These are phyloP conservation scores for Amphimallon solstitiale DNA, from an alignment of 2,888 invertebrate genomes.

Conservation along the genomic window DNA sequence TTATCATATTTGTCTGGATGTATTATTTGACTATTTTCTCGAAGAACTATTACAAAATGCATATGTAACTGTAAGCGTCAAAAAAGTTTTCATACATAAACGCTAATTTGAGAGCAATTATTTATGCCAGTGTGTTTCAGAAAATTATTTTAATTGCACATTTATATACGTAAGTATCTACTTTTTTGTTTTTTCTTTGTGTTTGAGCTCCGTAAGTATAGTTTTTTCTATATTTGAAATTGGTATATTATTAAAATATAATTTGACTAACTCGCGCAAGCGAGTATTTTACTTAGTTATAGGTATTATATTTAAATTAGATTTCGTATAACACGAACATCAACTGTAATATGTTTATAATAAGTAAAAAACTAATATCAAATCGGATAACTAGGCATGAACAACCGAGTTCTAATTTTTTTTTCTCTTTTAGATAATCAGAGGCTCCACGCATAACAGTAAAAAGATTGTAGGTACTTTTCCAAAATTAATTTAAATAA, in stretches of 20 bases:
- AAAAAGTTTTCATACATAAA: conserved; percentile 9
- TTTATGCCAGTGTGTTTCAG: conserved; percentile 10
- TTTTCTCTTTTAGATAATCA: neutral
- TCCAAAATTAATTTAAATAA: conserved; percentile 15
- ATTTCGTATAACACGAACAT: neutral
- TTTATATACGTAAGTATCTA: conserved; percentile 3
- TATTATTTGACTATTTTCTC: neutral
- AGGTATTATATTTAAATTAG: neutral
- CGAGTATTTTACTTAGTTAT: conserved; percentile 1
- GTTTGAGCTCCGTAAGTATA: neutral
- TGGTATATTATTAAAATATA: neutral
- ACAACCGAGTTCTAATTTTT: neutral
- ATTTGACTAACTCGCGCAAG: neutral
- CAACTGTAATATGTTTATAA: neutral
- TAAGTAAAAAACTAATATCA: conserved; percentile 8
- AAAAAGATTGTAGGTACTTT: neutral
- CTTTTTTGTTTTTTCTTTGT: neutral
- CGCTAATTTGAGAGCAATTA: conserved; percentile 1
- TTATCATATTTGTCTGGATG: neutral
- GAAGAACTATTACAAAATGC: neutral
- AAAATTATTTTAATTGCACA: conserved; percentile 27
- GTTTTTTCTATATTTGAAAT: neutral
- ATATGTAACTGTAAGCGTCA: conserved; percentile 6
- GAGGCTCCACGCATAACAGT: neutral
- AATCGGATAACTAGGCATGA: conserved; percentile 14